Conservation (phyloP, 2,888 invertebrate genomes). For the Antheraea assamensis region DNA sequence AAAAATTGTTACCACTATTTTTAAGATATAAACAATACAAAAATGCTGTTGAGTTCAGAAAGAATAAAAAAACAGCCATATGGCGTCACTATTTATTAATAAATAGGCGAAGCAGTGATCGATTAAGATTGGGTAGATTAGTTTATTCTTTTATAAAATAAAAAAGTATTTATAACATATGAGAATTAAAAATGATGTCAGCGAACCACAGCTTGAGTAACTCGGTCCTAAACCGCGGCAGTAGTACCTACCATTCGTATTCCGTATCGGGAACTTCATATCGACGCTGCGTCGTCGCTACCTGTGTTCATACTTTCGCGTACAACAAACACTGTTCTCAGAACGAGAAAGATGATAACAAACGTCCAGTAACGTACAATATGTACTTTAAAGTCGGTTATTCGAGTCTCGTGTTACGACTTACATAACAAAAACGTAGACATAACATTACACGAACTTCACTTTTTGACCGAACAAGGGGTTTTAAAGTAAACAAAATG, state of each 20-base stretch:
- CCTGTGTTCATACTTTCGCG: slow-evolving; percentile 15
- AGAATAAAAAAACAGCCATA: no score
- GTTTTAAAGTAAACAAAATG: not conserved
- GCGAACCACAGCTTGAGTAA: not conserved
- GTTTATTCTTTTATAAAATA: not conserved
- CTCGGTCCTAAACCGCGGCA: not conserved
- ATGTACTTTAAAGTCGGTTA: slow-evolving; percentile 5
- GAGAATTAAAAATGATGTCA: not conserved
- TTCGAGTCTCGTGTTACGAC: slow-evolving; percentile 7
- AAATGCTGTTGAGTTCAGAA: no score
- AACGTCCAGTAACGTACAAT: not conserved
- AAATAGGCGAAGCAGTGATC: no score
- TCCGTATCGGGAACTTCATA: slow-evolving; percentile 12
- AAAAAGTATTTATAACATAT: not conserved
- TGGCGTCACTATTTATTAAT: no score
- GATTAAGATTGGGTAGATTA: no score
- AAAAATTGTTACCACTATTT: no score
- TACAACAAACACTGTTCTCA: slow-evolving; percentile 5
- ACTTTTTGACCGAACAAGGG: not conserved
- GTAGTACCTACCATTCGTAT: slow-evolving; percentile 16
- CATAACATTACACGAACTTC: slow-evolving; percentile 19
- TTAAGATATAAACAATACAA: no score
- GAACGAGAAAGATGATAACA: not conserved
- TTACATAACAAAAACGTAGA: slow-evolving; percentile 8
- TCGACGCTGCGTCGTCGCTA: not conserved